These are phyloP conservation scores for Macrobrachium rosenbergii DNA, from an alignment of 1,140 invertebrate genomes.

Conservation along the genomic window DNA sequence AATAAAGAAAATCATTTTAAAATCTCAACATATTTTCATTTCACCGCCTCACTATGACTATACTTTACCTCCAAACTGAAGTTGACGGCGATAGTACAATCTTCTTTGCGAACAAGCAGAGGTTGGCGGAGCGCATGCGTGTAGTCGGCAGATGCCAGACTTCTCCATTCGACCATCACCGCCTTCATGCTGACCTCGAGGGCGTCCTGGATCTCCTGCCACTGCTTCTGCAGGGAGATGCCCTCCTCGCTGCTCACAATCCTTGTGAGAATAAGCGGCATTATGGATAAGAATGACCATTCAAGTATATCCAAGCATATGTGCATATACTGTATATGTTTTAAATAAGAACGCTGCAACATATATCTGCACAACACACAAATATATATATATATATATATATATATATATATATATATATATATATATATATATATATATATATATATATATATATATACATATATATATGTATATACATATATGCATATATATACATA, in stretches of 20 bases:
- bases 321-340: too few relatives aligned
- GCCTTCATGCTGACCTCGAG: constrained; percentile 29
- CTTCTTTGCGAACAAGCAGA: constrained; percentile 24
- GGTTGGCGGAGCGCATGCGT: constrained; percentile 39
- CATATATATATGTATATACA: constrained; percentile 7
- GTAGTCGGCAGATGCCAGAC: constrained; percentile 41
- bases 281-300: background rate
- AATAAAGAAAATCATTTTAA: too few relatives aligned
- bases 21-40: too few relatives aligned
- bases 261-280: background rate
- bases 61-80: constrained; percentile 45
- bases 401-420: constrained; percentile 15
- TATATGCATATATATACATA: background rate
- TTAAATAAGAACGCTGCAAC: background rate
- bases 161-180: constrained; percentile 43
- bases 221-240: constrained; percentile 35
- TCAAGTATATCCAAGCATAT: too few relatives aligned
- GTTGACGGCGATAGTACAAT: constrained; percentile 52
- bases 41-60: background rate
- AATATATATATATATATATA: background rate
- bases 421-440: constrained; percentile 34
- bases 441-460: background rate
- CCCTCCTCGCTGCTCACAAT: constrained; percentile 44
- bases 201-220: constrained; percentile 33
- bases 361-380: background rate